Conservation (phyloP, 1,140 invertebrate genomes). For the Zeugodacus cucurbitae region DNA sequence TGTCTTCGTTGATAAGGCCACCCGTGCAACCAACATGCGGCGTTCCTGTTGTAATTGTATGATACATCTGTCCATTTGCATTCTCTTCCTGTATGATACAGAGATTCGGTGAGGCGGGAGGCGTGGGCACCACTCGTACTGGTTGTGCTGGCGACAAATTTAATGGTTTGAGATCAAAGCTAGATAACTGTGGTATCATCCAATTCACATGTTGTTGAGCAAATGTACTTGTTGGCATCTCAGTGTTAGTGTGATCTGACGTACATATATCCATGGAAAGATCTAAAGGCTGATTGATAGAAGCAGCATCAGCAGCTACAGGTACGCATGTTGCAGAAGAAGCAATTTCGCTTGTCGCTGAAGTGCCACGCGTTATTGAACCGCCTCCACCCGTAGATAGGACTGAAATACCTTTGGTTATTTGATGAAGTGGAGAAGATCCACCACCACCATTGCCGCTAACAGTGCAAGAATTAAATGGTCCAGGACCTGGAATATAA, state of each 20-base stretch:
- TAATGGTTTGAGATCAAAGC: slow-evolving; percentile 68
- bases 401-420: slow-evolving; percentile 70
- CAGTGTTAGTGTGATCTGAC: slow-evolving; percentile 40
- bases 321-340: not conserved
- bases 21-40: slow-evolving; percentile 58
- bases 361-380: slow-evolving; percentile 81
- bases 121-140: slow-evolving; percentile 61
- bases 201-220: slow-evolving; percentile 54
- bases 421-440: slow-evolving; percentile 63
- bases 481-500: slow-evolving; percentile 50
- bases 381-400: slow-evolving; percentile 73
- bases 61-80: slow-evolving; percentile 59
- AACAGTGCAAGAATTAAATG: slow-evolving; percentile 46
- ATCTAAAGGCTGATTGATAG: slow-evolving; percentile 60
- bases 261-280: slow-evolving; percentile 61
- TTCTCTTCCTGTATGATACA: slow-evolving; percentile 90
- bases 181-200: slow-evolving; percentile 63
- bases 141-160: slow-evolving; percentile 71
- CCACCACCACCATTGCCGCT: slow-evolving; percentile 45
- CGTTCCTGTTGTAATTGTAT: slow-evolving; percentile 58
- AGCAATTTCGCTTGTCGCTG: slow-evolving; percentile 65
- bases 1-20: slow-evolving; percentile 49
- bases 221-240: slow-evolving; percentile 44
- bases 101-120: slow-evolving; percentile 71
- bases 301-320: slow-evolving; percentile 42